Evolutionary conservation across 2,888 invertebrate species (phyloP).

Genomic region (Lamellibrachia satsuma): DNA sequence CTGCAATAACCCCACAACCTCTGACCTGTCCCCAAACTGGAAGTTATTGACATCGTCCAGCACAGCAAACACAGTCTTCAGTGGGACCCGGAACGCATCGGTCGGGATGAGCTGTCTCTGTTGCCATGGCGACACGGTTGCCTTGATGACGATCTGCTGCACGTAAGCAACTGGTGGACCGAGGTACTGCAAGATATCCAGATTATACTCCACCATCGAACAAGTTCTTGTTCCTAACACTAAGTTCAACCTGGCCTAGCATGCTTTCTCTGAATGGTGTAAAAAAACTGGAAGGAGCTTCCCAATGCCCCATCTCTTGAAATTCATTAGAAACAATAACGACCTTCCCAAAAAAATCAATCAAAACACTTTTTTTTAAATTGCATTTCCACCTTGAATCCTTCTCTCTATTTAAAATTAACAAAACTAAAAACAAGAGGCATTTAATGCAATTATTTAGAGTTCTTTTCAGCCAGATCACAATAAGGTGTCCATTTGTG

Average conservation of each 20-base stretch:
- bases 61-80: conserved; percentile 88
- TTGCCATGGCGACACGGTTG: conserved; percentile 88
- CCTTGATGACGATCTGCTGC: conserved; percentile 65
- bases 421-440: background rate
- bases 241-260: too few species aligned
- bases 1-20: background rate
- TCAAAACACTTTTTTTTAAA: too few species aligned
- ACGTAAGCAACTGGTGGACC: conserved; percentile 69
- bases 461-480: background rate
- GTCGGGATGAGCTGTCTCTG: conserved; percentile 78
- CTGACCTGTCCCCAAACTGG: conserved; percentile 76
- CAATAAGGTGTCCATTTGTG: background rate
- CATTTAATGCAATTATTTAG: background rate
- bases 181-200: conserved; percentile 61
- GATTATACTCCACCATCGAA: background rate
- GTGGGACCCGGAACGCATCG: conserved; percentile 90
- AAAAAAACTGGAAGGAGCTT: too few species aligned
- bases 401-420: background rate
- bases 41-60: conserved; percentile 87
- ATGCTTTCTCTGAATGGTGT: too few species aligned
- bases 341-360: too few species aligned
- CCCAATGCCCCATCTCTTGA: too few species aligned
- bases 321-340: too few species aligned
- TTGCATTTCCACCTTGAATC: too few species aligned
- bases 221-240: too few species aligned